These are phyloP conservation scores for Silurus meridionalis DNA, from an alignment of 2,113 vertebrate species.

Conservation along the genomic window DNA sequence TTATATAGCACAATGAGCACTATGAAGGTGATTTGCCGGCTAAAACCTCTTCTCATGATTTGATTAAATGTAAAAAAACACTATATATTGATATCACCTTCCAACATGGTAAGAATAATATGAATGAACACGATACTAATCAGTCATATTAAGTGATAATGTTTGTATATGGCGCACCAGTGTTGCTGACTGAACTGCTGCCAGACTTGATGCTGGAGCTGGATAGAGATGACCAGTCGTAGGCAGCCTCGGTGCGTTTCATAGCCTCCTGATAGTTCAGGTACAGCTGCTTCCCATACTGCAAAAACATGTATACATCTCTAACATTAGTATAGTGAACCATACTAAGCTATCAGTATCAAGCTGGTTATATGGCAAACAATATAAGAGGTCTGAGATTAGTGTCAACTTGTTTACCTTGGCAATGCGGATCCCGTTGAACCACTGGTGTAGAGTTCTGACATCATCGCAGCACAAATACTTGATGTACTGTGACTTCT, in stretches of 20 bases:
- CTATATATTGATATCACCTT: neutral
- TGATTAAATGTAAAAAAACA: neutral
- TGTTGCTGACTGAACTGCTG: conserved; percentile 92
- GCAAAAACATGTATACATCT: conserved; percentile 31
- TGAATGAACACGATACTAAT: neutral
- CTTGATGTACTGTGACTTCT: conserved; percentile 98
- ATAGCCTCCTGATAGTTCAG: conserved; percentile 94
- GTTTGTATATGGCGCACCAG: conserved; percentile 72
- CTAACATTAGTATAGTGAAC: neutral
- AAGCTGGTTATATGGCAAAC: neutral
- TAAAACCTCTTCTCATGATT: neutral
- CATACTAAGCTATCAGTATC: neutral
- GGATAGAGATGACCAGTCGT: conserved; percentile 95
- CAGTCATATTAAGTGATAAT: neutral
- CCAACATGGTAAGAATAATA: neutral
- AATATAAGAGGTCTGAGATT: neutral
- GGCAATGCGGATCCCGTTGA: conserved; percentile 94
- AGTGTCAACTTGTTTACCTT: conserved; percentile 75
- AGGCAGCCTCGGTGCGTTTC: conserved; percentile 92
- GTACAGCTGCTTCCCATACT: conserved; percentile 95
- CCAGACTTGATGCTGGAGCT: conserved; percentile 95
- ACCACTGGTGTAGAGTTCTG: conserved; percentile 95
- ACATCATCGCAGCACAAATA: conserved; percentile 96
- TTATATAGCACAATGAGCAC: neutral
- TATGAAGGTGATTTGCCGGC: neutral